Percentiles rank a stretch among this genome's conserved stretches.
These are phyloP conservation scores for Taphrorychus bicolor DNA, from an alignment of 2,888 invertebrate genomes.

Conservation along the genomic window DNA sequence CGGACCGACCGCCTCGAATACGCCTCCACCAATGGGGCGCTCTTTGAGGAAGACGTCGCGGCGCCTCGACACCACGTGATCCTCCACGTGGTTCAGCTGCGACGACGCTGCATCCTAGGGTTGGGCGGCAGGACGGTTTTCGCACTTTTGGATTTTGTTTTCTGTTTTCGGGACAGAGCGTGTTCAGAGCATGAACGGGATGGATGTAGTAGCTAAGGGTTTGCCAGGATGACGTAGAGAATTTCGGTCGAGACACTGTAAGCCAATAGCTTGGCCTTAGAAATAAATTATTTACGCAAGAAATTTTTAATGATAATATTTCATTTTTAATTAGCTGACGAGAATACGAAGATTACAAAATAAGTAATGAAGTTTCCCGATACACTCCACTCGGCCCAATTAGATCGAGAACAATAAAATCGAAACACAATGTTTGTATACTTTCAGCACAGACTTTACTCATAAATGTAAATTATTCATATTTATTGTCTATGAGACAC, in stretches of 20 bases:
- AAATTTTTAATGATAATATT: neutral
- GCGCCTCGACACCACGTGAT: conserved; percentile 56
- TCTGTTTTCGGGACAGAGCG: conserved; percentile 21
- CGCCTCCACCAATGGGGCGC: conserved; percentile 52
- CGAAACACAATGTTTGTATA: too few relatives aligned
- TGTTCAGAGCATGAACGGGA: conserved; percentile 3
- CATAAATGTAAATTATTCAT: too few relatives aligned
- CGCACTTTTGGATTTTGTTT: conserved; percentile 31
- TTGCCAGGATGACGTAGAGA: conserved; percentile 37
- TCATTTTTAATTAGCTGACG: too few relatives aligned
- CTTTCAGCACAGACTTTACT: too few relatives aligned
- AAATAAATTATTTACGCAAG: too few relatives aligned
- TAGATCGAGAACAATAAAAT: too few relatives aligned
- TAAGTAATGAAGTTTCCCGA: too few relatives aligned
- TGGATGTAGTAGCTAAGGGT: conserved; percentile 30
- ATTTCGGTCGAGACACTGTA: neutral
- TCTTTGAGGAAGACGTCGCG: conserved; percentile 52
- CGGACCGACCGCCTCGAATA: conserved; percentile 51
- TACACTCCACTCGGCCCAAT: too few relatives aligned
- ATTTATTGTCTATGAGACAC: too few relatives aligned
- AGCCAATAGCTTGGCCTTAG: too few relatives aligned
- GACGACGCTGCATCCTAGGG: conserved; percentile 46
- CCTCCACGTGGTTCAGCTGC: conserved; percentile 51
- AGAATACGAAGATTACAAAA: too few relatives aligned
- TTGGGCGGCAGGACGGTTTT: conserved; percentile 7